Conservation (phyloP, 1,140 invertebrate genomes). For the Scaptomyza pallida region DNA sequence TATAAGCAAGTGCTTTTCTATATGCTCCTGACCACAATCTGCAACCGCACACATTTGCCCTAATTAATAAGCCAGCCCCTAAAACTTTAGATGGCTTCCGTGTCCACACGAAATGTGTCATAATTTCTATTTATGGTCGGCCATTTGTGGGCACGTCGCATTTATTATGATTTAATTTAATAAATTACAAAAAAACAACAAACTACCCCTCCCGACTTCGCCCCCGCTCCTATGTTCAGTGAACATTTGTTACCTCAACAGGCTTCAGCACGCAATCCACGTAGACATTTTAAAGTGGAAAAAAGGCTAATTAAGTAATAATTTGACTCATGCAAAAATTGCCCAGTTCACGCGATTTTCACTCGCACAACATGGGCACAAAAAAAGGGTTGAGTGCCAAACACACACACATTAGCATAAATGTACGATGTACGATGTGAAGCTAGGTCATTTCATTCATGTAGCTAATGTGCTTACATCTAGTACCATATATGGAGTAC, state of each 20-base stretch:
- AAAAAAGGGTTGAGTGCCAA: constrained; percentile 23
- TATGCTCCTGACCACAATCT: constrained; percentile 59
- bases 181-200: constrained; percentile 62
- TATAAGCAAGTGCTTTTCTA: constrained; percentile 11
- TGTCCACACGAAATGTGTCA: constrained; percentile 78
- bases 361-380: not conserved
- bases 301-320: constrained; percentile 78
- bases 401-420: not conserved
- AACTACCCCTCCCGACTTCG: too few species aligned
- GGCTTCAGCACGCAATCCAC: constrained; percentile 36
- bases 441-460: constrained; percentile 8
- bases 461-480: constrained; percentile 8
- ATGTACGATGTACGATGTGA: not conserved
- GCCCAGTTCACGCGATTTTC: constrained; percentile 44
- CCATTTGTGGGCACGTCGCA: constrained; percentile 53
- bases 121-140: constrained; percentile 78
- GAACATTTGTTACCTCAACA: constrained; percentile 60
- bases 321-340: constrained; percentile 49
- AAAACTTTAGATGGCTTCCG: constrained; percentile 63
- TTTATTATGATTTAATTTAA: constrained; percentile 80
- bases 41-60: constrained; percentile 63
- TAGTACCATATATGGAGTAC: not conserved
- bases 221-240: constrained; percentile 47
- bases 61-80: constrained; percentile 74
- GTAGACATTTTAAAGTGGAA: constrained; percentile 64